A percentile compares a stretch with the other conserved stretches of the same genome.
phyloP scores from a whole-genome alignment of 2,888 invertebrate genomes.

The Cephalotes varians region DNA sequence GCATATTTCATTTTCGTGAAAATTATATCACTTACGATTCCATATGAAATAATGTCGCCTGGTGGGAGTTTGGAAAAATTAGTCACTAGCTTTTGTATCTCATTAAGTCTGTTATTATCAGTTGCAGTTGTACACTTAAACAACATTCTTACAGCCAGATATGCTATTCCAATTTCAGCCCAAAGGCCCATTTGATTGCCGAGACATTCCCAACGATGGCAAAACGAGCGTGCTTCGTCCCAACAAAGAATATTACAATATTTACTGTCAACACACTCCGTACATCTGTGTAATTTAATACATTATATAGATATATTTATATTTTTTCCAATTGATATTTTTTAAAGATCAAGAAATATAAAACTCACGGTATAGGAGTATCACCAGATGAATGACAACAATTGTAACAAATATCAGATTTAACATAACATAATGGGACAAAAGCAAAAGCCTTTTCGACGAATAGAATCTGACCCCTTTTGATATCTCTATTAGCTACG shows the following conservation, averaged over 20 bases:
- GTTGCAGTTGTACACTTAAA: conserved; percentile 86
- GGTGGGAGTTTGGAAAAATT: conserved; percentile 90
- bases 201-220: conserved; percentile 92
- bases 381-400: conserved; percentile 88
- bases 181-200: conserved; percentile 89
- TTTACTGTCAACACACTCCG: conserved; percentile 88
- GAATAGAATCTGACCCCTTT: conserved; percentile 91
- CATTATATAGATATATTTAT: neutral
- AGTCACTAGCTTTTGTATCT: conserved; percentile 91
- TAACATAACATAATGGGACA: conserved; percentile 88
- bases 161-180: conserved; percentile 91
- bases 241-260: conserved; percentile 91
- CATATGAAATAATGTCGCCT: conserved; percentile 90
- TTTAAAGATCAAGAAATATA: neutral
- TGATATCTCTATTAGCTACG: conserved; percentile 87
- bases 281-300: conserved; percentile 87
- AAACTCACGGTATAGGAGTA: conserved; percentile 89
- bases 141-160: conserved; percentile 91
- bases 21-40: conserved; percentile 87
- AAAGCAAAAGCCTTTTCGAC: conserved; percentile 93
- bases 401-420: conserved; percentile 89
- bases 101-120: conserved; percentile 86
- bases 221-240: conserved; percentile 86
- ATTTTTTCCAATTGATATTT: neutral
- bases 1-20: neutral